Conservation (phyloP, 2,797 vertebrate genomes). For the Novumbra hubbsi region DNA sequence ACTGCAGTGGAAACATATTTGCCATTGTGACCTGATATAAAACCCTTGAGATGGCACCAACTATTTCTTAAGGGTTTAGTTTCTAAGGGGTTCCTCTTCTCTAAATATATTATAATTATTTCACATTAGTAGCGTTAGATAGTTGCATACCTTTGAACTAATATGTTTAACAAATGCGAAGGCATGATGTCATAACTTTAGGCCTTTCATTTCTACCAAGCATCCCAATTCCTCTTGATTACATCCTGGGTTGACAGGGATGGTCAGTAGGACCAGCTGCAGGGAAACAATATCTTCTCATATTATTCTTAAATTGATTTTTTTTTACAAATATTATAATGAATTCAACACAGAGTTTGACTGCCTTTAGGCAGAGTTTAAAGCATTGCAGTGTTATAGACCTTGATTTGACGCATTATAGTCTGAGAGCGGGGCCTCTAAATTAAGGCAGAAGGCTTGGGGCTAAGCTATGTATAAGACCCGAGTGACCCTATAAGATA, state of each 20-base stretch:
- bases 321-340: neutral
- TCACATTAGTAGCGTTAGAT: neutral
- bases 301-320: neutral
- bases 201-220: neutral
- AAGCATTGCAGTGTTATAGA: constrained; percentile 15
- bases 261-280: neutral
- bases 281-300: neutral
- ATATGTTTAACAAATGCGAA: neutral
- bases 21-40: constrained; percentile 1
- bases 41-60: constrained; percentile 3
- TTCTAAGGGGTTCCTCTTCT: constrained; percentile 2
- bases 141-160: neutral
- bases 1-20: no score
- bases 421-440: constrained; percentile 41
- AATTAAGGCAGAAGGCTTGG: constrained; percentile 17
- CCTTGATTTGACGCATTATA: constrained; percentile 47
- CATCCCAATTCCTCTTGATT: neutral
- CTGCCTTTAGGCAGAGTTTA: constrained; percentile 51
- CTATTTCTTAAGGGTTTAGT: neutral
- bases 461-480: constrained; percentile 37
- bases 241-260: neutral
- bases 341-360: constrained; percentile 34
- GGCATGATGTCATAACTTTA: neutral
- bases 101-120: constrained; percentile 12
- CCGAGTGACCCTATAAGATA: constrained; percentile 4